Base-by-base conservation (phyloP, 23 tunicate genomes). In the Halocynthia aurantium region DNA sequence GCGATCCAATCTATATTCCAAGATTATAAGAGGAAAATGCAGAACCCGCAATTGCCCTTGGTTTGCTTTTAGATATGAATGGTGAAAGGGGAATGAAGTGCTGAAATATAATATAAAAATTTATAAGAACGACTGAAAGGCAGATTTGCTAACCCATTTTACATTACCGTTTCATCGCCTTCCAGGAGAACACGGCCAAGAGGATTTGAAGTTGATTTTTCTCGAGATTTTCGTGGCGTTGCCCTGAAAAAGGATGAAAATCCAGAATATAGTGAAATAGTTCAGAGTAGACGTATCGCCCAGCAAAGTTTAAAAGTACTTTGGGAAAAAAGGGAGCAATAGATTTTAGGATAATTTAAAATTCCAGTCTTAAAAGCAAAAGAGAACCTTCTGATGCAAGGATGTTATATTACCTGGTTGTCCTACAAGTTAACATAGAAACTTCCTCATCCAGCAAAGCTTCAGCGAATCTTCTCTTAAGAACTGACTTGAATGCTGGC, bases 401-500 rank as follows among this genome's bases (percentile, higher is more conserved):
- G 9, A 67, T 10, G 44, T 2, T 10, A 10, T 21, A 1, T 80
- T 67, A 88, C 95, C 80, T 83, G 55, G 78, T 78, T n/a, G 62
- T 67, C 52, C 87, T 72, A 78, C 95, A 88, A 49, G 95, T 88
- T 18, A 88, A 69, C 50, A 88, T 67, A 49, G 95, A 76, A 9
- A 88, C 87, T 49, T 88, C 95, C 52, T 88, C 95, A 52, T 88
- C 95, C 54, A 88, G 76, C 57, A 88, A 57, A 53, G 87, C 95
- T 55, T 88, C 88, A 22, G 95, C 81, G 56, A 88, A 88, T 73
- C 76, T 84, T 6, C 79, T 75, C 72, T 83, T 82, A 52, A 77
- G 55, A 22, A 69, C 17, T 6, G 57, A 20, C 44, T 74, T 74
- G 17, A 74, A 54, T 12, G 19, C 18, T 49, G 78, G 78, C 56